phyloP scores from a whole-genome alignment of 1,140 invertebrate genomes.

The Gryon sp. region DNA sequence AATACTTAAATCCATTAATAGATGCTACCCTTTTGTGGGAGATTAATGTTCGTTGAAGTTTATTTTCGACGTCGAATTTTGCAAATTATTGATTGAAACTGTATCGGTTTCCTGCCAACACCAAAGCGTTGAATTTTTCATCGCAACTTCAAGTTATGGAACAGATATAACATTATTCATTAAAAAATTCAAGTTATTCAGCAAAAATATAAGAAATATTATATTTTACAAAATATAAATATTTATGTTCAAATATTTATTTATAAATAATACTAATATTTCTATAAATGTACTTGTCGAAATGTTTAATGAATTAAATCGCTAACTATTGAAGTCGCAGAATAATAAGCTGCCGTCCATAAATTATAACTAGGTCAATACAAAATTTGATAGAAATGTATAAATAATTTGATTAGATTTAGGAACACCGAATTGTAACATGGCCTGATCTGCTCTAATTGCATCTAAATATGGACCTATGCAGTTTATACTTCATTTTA shows the following conservation, averaged over 20 bases:
- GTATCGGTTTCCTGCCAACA: conserved; percentile 6
- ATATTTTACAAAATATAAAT: no score
- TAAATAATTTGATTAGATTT: conserved; percentile 45
- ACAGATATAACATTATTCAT: no score
- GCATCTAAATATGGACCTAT: background rate
- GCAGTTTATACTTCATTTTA: conserved; percentile 19
- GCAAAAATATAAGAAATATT: background rate
- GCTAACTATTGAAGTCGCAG: no score
- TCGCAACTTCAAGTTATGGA: background rate
- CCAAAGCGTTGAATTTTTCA: background rate
- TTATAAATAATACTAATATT: no score
- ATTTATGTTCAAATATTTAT: no score
- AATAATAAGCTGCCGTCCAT: background rate
- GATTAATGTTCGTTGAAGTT: conserved; percentile 44
- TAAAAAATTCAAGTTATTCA: no score
- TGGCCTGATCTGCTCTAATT: conserved; percentile 27
- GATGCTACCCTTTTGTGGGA: conserved; percentile 26
- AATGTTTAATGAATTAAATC: no score
- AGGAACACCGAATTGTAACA: conserved; percentile 41
- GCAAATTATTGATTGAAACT: conserved; percentile 28
- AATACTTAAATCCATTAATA: conserved; percentile 56
- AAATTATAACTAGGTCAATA: background rate
- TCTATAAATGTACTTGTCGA: no score
- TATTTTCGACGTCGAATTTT: conserved; percentile 34
- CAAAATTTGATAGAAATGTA: conserved; percentile 32